These are phyloP conservation scores for Phengaris alcon DNA, from an alignment of 2,888 invertebrate genomes.

Conservation along the genomic window DNA sequence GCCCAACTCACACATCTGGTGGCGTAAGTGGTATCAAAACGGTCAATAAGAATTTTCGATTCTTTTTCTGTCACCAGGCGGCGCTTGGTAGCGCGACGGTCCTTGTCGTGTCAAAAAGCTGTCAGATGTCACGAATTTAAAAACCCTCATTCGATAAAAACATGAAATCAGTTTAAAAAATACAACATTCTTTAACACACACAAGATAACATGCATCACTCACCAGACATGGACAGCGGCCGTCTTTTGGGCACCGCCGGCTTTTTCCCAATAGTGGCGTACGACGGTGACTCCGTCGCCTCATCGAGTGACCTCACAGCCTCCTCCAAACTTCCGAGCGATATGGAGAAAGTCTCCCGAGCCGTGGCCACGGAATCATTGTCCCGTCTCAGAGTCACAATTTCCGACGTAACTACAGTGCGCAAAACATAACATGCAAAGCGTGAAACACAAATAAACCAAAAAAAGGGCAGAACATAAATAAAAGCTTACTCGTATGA, in stretches of 20 bases:
- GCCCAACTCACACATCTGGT: no score
- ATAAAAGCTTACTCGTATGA: no score
- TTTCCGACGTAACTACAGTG: slow-evolving; percentile 65
- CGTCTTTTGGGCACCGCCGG: slow-evolving; percentile 76
- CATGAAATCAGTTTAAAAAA: no score
- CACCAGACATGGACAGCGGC: slow-evolving; percentile 82
- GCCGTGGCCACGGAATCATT: slow-evolving; percentile 70
- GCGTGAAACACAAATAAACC: slow-evolving; percentile 41
- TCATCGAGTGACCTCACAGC: slow-evolving; percentile 70
- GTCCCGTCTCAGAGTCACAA: slow-evolving; percentile 76
- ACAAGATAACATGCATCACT: slow-evolving; percentile 40
- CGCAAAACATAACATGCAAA: slow-evolving; percentile 41
- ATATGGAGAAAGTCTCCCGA: slow-evolving; percentile 72
- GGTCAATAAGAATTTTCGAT: no score
- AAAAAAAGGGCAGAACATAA: slow-evolving; percentile 40
- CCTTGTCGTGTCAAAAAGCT: no score
- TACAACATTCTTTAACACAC: no score
- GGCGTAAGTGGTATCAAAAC: no score
- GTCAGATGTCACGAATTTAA: no score
- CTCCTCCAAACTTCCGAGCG: slow-evolving; percentile 71
- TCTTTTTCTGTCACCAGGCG: no score
- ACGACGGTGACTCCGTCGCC: slow-evolving; percentile 61
- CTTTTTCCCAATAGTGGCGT: slow-evolving; percentile 72
- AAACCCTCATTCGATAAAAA: no score
- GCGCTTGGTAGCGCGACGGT: no score